Evolutionary conservation across 2,113 vertebrate genomes (phyloP).

Genomic region (Grus americana): DNA sequence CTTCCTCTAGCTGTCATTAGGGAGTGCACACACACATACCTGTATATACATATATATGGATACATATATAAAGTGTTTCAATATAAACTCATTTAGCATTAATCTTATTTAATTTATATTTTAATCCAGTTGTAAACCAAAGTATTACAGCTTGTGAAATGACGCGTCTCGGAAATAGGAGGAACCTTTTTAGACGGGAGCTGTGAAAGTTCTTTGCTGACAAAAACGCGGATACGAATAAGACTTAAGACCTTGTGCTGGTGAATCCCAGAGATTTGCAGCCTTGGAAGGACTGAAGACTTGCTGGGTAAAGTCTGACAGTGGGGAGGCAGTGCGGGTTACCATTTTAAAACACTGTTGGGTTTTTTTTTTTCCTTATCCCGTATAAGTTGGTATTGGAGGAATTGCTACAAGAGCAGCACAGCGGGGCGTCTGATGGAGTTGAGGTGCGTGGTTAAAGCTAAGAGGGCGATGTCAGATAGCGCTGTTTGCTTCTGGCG

Average conservation of each 20-base stretch:
- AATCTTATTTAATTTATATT: conserved; percentile 63
- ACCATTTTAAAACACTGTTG: not conserved
- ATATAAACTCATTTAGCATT: conserved; percentile 52
- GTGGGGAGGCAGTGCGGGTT: not conserved
- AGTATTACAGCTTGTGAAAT: conserved; percentile 51
- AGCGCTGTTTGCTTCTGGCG: not conserved
- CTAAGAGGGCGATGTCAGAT: not conserved
- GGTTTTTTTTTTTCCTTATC: not conserved
- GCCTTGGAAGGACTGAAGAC: not conserved
- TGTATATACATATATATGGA: conserved; percentile 59
- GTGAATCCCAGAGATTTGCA: not conserved
- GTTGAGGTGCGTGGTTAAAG: not conserved
- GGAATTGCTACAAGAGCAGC: not conserved
- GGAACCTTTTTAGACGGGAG: not conserved
- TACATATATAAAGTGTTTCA: conserved; percentile 21
- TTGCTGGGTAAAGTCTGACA: not conserved
- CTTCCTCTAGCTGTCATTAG: conserved; percentile 55
- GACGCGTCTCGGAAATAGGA: not conserved
- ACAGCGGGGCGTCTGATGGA: fast-evolving
- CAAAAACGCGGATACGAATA: fast-evolving
- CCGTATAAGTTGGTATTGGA: not conserved
- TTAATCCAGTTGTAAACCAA: conserved; percentile 64
- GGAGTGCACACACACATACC: conserved; percentile 57
- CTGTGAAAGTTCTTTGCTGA: not conserved
- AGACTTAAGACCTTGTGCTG: not conserved